Conservation (phyloP, 2,113 vertebrate genomes). For the Hippopotamus amphibius region DNA sequence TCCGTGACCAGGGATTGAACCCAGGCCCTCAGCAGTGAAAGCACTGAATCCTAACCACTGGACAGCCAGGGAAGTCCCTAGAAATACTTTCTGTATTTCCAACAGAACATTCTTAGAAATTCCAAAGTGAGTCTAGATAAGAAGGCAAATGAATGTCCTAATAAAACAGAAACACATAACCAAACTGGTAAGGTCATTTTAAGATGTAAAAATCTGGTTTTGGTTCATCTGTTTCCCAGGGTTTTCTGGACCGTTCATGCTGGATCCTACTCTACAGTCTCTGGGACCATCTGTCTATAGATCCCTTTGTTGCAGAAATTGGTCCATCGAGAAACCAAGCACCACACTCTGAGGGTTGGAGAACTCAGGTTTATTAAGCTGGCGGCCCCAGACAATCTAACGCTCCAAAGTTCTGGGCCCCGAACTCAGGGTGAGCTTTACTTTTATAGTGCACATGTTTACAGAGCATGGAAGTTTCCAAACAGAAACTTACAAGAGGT, state of each 20-base stretch:
- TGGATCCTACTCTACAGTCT: too few species aligned
- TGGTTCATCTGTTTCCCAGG: background rate
- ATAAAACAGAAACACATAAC: background rate
- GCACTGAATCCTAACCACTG: background rate
- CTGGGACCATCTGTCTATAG: background rate
- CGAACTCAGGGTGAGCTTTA: too few species aligned
- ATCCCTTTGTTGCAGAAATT: background rate
- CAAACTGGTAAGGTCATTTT: background rate
- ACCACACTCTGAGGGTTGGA: too few species aligned
- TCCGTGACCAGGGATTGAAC: background rate
- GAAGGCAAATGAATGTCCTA: background rate
- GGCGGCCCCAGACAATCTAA: too few species aligned
- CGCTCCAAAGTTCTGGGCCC: too few species aligned
- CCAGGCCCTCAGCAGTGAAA: background rate
- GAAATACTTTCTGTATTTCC: background rate
- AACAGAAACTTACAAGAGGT: too few species aligned
- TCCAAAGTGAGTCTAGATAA: background rate
- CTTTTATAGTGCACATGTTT: too few species aligned
- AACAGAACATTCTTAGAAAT: slow-evolving; percentile 17
- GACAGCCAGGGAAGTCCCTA: background rate
- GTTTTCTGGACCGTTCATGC: background rate
- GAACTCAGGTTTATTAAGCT: too few species aligned
- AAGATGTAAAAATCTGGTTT: background rate
- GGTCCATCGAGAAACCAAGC: too few species aligned
- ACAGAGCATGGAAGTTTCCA: too few species aligned